Evolutionary conservation across 2,888 invertebrate species (phyloP), one percentile per base, ranked within the genome.

Genomic region (Chorisops tibialis): DNA sequence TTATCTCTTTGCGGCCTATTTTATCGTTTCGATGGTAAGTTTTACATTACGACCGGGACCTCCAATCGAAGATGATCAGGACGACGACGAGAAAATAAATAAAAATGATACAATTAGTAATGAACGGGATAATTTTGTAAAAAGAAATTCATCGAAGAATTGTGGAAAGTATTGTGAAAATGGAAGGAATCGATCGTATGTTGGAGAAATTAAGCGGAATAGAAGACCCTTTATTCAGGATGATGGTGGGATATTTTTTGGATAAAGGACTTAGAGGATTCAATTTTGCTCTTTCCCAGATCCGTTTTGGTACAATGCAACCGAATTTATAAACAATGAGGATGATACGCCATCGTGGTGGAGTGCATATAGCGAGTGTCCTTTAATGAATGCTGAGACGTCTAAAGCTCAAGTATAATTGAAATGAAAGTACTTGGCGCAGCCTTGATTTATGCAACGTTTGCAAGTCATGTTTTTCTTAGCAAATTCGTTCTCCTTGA

Each of bases 1-100:
- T 75, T 87, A 91, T 65, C 82, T 93, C 59, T 98, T 98, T 77
- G 85, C 90, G 11, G 85, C 90, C 64, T 97, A 98, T 78, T 98
- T 97, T 75, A 73, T 94, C 24, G 83, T 95, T 49, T 94, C 96
- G 3, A 79, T 95, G 65, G 83, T 91, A 6, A 92, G 95, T 69
- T 96, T 97, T 72, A 91, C 91, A 2, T 79, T 93, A 49, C 84
- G 98, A 3, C 97, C 97, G 0, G 93, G 93, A 0, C 93, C 92
- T 0, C 80, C 81, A 2, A 79, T 70, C 11, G 70, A 74, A 11
- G 69, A 71, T 1, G 70, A 73, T 0, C 73, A 74, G 0, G 72
- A 72, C 18, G 72, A 70, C 1, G 70, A 69, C 0, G 68, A 69
- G 21, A 56, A 50, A 2, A n/a, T n/a, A n/a, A 12, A 14, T 4